Conservation (phyloP, 30 jellyfish, hydroid and myxozoan species). For the Calvadosia cruxmelitensis region DNA sequence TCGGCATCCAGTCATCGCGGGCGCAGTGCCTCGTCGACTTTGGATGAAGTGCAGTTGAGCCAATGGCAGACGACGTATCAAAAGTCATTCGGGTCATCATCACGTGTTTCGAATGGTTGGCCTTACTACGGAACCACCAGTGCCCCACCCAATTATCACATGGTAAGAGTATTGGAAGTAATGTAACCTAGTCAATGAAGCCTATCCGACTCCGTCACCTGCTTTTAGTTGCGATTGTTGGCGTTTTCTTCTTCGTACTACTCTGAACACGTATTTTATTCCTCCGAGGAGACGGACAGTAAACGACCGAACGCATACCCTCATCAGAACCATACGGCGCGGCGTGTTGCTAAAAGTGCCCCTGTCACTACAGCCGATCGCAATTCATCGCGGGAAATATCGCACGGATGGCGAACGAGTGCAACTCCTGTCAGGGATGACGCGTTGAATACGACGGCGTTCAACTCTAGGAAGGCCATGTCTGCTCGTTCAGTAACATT, state of each 20-base stretch:
- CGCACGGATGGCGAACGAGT: not conserved
- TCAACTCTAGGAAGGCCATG: not conserved
- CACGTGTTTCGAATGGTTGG: not conserved
- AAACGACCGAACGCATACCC: too few species aligned
- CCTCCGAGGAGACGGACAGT: too few species aligned
- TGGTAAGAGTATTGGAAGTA: too few species aligned
- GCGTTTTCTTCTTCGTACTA: too few species aligned
- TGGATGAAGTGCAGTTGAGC: not conserved
- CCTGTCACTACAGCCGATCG: too few species aligned
- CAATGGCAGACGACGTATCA: not conserved
- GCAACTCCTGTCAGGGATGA: not conserved
- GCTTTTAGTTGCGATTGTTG: too few species aligned
- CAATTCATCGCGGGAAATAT: not conserved
- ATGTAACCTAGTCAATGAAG: too few species aligned
- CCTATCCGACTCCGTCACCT: too few species aligned
- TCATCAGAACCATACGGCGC: too few species aligned
- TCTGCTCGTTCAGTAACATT: not conserved
- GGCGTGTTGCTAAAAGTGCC: too few species aligned
- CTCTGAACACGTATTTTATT: too few species aligned
- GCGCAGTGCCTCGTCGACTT: not conserved
- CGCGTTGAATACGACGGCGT: not conserved
- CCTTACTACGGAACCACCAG: not conserved
- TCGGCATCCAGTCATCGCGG: not conserved
- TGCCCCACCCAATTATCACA: too few species aligned
- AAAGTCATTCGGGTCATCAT: not conserved